Base-by-base conservation (phyloP, 2,888 invertebrate species). In the Zygogramma bicolorata region DNA sequence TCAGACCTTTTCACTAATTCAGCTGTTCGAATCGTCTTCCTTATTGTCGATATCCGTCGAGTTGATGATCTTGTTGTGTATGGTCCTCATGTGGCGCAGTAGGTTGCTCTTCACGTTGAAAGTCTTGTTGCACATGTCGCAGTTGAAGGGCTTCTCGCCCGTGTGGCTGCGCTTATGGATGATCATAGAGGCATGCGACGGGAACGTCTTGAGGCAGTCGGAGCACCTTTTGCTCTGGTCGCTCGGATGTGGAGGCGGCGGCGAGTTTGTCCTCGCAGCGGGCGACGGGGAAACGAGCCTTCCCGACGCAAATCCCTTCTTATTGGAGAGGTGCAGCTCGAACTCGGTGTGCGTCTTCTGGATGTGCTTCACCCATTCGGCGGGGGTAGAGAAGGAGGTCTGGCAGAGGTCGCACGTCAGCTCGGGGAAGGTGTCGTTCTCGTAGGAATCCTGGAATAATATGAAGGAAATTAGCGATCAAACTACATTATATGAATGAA, bases 301-400 rank as follows among this genome's bases (percentile, higher is more conserved):
- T 10, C 27, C 6, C 7, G 46, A 15, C 13, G 46, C 7, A n/a
- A 25, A 29, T 31, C 68, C 70, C 42, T 73, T 76, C 29, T 91
- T 92, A 88, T 93, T 93, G 88, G 92, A 93, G 85, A 93, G 88
- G 85, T 94, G 94, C 87, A 95, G 88, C 89, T 95, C 94, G 74
- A 89, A 85, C 84, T 95, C 95, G 0, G 95, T 95, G 86, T 95
- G 95, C 34, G 93, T 92, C 84, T 91, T 93, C 85, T 95, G 95
- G 84, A 95, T 93, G 84, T 95, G 95, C 3, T 94, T 92, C 58
- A 95, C 95, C 95, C 95, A 95, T 86, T 95, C 95, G 20, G 92
- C 95, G 0, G 95, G 95, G 73, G 94, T 94, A 57, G 93, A 90
- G 88, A 93, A 93, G 86, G 89, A 89, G 89, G 89, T 93, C 89